phyloP scores from a whole-genome alignment of 2,113 vertebrate species.

The Microtus richardsoni region DNA sequence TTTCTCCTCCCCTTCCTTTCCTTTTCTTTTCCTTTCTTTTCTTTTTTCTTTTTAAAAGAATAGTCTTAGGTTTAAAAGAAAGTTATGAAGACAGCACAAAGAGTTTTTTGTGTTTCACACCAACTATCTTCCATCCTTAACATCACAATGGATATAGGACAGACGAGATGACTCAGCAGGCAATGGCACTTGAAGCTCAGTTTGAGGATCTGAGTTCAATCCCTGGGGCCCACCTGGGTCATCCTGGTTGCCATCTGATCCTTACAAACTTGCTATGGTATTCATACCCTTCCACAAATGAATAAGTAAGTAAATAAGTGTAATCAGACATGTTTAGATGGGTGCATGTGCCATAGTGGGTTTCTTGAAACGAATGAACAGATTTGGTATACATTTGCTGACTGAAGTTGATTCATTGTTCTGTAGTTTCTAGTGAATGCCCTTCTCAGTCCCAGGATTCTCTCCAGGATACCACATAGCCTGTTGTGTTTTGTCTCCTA shows the following conservation, averaged over 20 bases:
- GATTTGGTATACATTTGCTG: neutral
- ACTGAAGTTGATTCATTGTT: neutral
- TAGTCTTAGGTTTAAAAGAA: conserved; percentile 42
- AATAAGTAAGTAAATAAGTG: neutral
- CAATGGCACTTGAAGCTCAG: neutral
- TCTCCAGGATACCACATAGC: neutral
- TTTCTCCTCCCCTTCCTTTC: neutral
- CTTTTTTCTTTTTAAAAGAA: neutral
- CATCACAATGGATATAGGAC: neutral
- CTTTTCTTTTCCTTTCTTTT: too few species aligned
- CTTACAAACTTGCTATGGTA: neutral
- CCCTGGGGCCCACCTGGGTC: neutral
- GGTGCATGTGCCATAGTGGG: too few species aligned
- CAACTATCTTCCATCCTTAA: neutral
- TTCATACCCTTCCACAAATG: neutral
- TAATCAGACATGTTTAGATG: neutral
- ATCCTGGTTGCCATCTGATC: too few species aligned
- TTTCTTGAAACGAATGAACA: neutral
- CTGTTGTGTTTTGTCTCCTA: neutral
- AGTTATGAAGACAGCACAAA: neutral
- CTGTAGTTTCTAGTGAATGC: neutral
- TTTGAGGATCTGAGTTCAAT: neutral
- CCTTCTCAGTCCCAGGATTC: neutral
- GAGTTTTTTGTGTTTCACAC: neutral
- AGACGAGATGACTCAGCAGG: neutral